phyloP scores from a whole-genome alignment of 1,140 invertebrate species.

The Charaxes varanes region DNA sequence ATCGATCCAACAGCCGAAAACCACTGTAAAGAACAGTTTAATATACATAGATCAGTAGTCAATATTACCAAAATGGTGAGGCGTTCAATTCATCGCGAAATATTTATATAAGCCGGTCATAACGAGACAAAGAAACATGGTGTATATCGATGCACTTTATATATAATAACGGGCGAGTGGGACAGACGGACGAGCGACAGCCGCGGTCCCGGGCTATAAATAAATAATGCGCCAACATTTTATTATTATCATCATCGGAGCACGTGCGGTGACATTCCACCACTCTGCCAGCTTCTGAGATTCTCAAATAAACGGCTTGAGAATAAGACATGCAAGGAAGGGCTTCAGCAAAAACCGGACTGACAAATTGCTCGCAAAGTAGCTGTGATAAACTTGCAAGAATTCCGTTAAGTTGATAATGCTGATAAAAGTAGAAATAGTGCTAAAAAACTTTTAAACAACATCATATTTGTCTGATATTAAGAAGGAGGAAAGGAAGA shows the following conservation, averaged over 20 bases:
- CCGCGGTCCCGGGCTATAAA: constrained; percentile 65
- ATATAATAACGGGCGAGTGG: constrained; percentile 33
- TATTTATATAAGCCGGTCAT: constrained; percentile 34
- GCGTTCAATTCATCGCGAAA: constrained; percentile 27
- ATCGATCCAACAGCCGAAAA: no score
- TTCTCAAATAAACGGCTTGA: constrained; percentile 25
- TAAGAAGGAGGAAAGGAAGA: no score
- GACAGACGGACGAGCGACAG: constrained; percentile 66
- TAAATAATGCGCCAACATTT: constrained; percentile 72
- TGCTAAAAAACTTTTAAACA: no score
- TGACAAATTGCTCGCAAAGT: no score
- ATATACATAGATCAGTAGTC: no score
- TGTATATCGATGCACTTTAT: constrained; percentile 26
- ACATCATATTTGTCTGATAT: no score
- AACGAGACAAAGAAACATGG: constrained; percentile 41
- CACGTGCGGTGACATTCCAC: constrained; percentile 63
- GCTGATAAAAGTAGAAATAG: no score
- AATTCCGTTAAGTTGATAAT: no score
- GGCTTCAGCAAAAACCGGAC: not conserved
- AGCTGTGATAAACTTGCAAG: no score
- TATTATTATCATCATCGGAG: constrained; percentile 68
- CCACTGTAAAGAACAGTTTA: no score
- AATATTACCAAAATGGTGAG: constrained; percentile 12
- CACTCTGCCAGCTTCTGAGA: constrained; percentile 49
- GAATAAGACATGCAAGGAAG: constrained; percentile 6